Base-by-base conservation (phyloP, 92 coral and sea anemone genomes). In the Heliopora coerulea region DNA sequence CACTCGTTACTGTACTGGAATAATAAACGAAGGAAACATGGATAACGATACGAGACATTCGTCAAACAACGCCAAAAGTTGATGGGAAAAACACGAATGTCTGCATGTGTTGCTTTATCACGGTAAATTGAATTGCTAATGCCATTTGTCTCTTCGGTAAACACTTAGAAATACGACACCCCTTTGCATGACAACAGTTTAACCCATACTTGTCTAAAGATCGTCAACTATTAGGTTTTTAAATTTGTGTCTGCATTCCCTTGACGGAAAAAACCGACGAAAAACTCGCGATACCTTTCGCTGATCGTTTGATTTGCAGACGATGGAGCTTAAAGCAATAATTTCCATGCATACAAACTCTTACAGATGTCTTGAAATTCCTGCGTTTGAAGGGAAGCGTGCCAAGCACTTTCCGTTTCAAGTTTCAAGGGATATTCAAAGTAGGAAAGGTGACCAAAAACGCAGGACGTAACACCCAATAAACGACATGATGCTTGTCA, bases 91-190 rank as follows among this genome's bases (percentile, higher is more conserved):
- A 13, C 9, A 23, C 28, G 30, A 14, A 23, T 23, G 33, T 56
- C 61, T 13, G 23, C 61, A 56, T 23, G 3, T 28, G 33, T 28
- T 23, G 3, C 30, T 56, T 56, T 23, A 23, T 23, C 61, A 28
- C 30, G 29, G 61, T 23, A 23, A 28, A 56, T 56, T 56, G 33
- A 56, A 56, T 13, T 56, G 61, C 61, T 13, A 56, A 56, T 56
- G 61, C 61, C 33, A 23, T 28, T 56, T 13, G 61, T 23, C 33
- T 23, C 11, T 3, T 56, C 28, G 33, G 28, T 11, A 23, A 23
- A 56, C 11, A 56, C 28, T 23, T 3, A 29, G 61, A 23, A 56
- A 56, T 56, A 56, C 33, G 61, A 56, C 31, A 56, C 61, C 13
- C 26, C 23, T 56, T 31, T 23, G 61, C 12, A 8, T 3, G 61